Evolutionary conservation across 2,113 vertebrate species (phyloP).

Genomic region (Beaufortia kweichowensis): DNA sequence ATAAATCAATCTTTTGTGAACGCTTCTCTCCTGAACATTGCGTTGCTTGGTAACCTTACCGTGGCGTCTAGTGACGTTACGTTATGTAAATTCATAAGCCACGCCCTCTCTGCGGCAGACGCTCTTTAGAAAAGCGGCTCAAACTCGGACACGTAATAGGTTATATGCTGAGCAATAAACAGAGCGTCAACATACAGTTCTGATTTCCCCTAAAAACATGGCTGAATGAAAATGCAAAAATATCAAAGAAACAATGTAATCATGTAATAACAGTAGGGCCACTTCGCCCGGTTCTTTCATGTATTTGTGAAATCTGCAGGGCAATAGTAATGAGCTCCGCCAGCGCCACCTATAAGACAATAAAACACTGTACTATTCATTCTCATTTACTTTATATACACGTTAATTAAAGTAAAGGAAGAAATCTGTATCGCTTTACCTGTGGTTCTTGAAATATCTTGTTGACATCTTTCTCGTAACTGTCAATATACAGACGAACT

Average conservation of each 20-base stretch:
- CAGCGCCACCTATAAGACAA: constrained; percentile 81
- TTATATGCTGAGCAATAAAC: too few species aligned
- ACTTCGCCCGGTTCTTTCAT: constrained; percentile 82
- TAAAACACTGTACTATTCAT: background rate
- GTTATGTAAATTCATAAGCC: background rate
- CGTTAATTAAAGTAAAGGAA: background rate
- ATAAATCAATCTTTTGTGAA: background rate
- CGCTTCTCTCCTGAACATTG: background rate
- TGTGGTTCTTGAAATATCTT: constrained; percentile 87
- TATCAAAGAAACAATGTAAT: constrained; percentile 36
- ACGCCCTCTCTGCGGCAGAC: background rate
- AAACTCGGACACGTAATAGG: too few species aligned
- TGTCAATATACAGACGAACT: constrained; percentile 89
- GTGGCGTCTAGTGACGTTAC: background rate
- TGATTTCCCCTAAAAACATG: background rate
- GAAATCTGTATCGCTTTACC: constrained; percentile 67
- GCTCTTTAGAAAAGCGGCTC: too few species aligned
- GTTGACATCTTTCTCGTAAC: constrained; percentile 85
- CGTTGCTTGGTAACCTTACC: background rate
- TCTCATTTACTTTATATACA: background rate
- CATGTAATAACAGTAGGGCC: constrained; percentile 91
- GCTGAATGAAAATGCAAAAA: background rate
- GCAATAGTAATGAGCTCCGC: constrained; percentile 88
- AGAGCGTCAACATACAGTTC: background rate
- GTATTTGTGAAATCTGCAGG: constrained; percentile 89